Evolutionary conservation across 1,140 invertebrate genomes (phyloP).

Genomic region (Coptotermes formosanus): DNA sequence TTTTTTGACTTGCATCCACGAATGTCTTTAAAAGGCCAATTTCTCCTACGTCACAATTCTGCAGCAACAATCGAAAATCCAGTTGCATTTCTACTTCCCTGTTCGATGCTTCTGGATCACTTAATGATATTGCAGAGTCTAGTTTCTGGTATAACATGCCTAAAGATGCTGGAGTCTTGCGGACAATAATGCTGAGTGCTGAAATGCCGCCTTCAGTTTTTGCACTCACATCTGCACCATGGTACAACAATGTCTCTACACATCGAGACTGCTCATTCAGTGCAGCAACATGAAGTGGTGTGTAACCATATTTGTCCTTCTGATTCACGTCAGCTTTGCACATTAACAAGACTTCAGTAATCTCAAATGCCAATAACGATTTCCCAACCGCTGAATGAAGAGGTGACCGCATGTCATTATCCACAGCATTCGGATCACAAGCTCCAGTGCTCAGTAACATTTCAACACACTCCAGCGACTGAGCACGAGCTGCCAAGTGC

Average conservation of each 20-base stretch:
- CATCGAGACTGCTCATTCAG: slow-evolving; percentile 79
- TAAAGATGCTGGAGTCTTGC: slow-evolving; percentile 78
- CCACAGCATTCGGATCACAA: slow-evolving; percentile 70
- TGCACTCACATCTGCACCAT: slow-evolving; percentile 81
- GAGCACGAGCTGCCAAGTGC: slow-evolving; percentile 72
- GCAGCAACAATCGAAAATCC: slow-evolving; percentile 74
- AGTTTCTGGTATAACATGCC: slow-evolving; percentile 73
- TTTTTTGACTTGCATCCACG: slow-evolving; percentile 79
- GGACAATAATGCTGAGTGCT: slow-evolving; percentile 74
- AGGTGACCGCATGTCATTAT: slow-evolving; percentile 73
- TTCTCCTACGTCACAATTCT: slow-evolving; percentile 74
- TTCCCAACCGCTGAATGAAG: slow-evolving; percentile 77
- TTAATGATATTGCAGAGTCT: slow-evolving; percentile 72
- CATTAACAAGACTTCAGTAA: slow-evolving; percentile 69
- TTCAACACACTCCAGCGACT: slow-evolving; percentile 75
- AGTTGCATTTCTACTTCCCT: slow-evolving; percentile 77
- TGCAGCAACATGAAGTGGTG: slow-evolving; percentile 83
- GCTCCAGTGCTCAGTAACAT: slow-evolving; percentile 67
- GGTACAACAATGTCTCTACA: slow-evolving; percentile 76
- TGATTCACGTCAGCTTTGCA: slow-evolving; percentile 81
- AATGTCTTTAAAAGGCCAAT: slow-evolving; percentile 79
- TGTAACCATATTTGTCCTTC: slow-evolving; percentile 85
- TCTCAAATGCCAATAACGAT: slow-evolving; percentile 69
- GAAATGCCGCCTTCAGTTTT: slow-evolving; percentile 80
- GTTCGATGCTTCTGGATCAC: slow-evolving; percentile 73